Conservation (phyloP, 2,797 vertebrate species). For the Darevskia nairensis region DNA sequence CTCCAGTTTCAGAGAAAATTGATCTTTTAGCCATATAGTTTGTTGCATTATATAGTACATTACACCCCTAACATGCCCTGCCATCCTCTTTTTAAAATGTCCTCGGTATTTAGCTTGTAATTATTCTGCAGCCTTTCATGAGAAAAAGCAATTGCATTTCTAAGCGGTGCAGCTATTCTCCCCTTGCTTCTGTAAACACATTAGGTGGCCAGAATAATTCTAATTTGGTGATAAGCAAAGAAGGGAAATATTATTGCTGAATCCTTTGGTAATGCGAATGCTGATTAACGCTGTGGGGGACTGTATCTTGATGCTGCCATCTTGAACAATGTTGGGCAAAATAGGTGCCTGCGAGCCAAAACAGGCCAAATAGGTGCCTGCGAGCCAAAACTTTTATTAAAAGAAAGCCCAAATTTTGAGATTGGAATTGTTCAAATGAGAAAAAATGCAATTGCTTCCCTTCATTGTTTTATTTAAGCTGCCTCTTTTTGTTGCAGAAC, state of each 20-base stretch:
- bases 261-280: not conserved
- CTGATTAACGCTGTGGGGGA: not conserved
- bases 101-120: slow-evolving; percentile 41
- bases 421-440: not conserved
- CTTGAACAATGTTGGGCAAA: not conserved
- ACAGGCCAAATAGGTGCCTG: not conserved
- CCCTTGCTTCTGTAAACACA: slow-evolving; percentile 22
- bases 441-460: no score
- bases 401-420: not conserved
- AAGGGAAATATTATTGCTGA: not conserved
- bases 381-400: not conserved
- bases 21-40: slow-evolving; percentile 9
- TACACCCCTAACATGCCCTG: slow-evolving; percentile 20
- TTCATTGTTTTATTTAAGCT: not conserved
- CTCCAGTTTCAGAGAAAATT: slow-evolving; percentile 26
- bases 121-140: not conserved
- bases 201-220: slow-evolving; percentile 40
- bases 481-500: not conserved
- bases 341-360: not conserved
- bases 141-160: slow-evolving; percentile 44
- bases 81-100: slow-evolving; percentile 40
- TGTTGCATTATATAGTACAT: slow-evolving; percentile 32
- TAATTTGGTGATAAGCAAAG: slow-evolving; percentile 38
- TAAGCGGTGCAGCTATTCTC: slow-evolving; percentile 12
- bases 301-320: not conserved